phyloP scores from a whole-genome alignment of 2,797 vertebrate species.

The Scleropages formosus region DNA sequence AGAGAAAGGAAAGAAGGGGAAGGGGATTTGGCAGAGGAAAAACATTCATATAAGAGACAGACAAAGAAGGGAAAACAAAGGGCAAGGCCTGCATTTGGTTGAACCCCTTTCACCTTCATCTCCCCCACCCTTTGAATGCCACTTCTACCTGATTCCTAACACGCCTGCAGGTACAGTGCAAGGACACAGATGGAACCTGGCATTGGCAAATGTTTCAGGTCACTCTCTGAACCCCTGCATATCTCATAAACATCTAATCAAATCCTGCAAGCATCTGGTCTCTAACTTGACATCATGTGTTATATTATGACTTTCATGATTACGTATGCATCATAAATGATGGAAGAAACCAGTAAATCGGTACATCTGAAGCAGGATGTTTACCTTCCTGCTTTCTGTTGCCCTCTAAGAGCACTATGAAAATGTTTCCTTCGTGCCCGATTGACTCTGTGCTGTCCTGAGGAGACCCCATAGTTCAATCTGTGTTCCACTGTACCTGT shows the following conservation, averaged over 20 bases:
- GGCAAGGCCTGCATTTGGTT: conserved; percentile 48
- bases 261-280: too few relatives aligned
- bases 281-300: too few relatives aligned
- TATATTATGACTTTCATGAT: too few relatives aligned
- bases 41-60: conserved; percentile 65
- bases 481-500: conserved; percentile 20
- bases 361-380: neutral
- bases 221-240: conserved; percentile 37
- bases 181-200: conserved; percentile 26
- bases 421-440: neutral
- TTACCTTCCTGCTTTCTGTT: neutral
- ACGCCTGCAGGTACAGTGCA: conserved; percentile 23
- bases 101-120: conserved; percentile 22
- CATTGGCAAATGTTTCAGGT: neutral
- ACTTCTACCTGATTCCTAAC: conserved; percentile 25
- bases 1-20: conserved; percentile 46
- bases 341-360: too few relatives aligned
- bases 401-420: neutral
- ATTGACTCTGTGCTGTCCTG: neutral
- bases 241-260: neutral
- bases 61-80: conserved; percentile 56
- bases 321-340: too few relatives aligned
- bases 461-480: neutral
- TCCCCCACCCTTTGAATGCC: conserved; percentile 1
- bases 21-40: conserved; percentile 54